Evolutionary conservation across 2,797 vertebrate genomes (phyloP).

Genomic region (Melanotaenia pygmaea): DNA sequence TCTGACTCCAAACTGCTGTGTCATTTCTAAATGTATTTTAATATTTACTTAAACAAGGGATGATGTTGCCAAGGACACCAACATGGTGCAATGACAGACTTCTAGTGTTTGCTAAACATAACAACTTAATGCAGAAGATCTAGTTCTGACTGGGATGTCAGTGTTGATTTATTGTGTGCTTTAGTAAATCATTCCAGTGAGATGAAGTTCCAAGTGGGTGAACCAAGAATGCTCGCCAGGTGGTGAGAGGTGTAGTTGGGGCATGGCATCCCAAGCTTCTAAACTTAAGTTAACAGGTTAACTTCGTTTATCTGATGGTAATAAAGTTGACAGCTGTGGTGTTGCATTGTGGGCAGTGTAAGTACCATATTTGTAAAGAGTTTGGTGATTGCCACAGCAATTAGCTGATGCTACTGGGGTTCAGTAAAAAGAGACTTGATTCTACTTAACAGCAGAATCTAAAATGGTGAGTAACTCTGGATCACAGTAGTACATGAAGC

Average conservation of each 20-base stretch:
- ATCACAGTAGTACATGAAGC: not conserved
- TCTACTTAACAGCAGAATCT: not conserved
- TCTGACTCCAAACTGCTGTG: slow-evolving; percentile 23
- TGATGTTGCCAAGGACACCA: slow-evolving; percentile 16
- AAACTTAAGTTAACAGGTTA: too few species aligned
- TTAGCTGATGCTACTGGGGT: too few species aligned
- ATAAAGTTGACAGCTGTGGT: not conserved
- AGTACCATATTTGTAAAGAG: not conserved
- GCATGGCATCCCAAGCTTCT: too few species aligned
- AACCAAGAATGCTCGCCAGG: too few species aligned
- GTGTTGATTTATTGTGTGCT: not conserved
- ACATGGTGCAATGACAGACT: not conserved
- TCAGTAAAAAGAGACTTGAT: not conserved
- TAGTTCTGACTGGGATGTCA: not conserved
- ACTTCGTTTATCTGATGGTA: not conserved
- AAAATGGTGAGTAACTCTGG: not conserved
- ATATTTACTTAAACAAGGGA: slow-evolving; percentile 28
- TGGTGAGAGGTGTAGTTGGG: too few species aligned
- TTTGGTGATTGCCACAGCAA: too few species aligned
- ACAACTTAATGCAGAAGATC: not conserved
- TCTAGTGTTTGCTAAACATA: not conserved
- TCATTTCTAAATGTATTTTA: slow-evolving; percentile 39
- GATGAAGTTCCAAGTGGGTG: too few species aligned
- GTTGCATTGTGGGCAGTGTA: not conserved
- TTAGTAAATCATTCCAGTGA: too few species aligned